Evolutionary conservation across 1,140 invertebrate genomes (phyloP), one percentile per base, ranked within the genome.

Genomic region (Diorhabda sublineata): DNA sequence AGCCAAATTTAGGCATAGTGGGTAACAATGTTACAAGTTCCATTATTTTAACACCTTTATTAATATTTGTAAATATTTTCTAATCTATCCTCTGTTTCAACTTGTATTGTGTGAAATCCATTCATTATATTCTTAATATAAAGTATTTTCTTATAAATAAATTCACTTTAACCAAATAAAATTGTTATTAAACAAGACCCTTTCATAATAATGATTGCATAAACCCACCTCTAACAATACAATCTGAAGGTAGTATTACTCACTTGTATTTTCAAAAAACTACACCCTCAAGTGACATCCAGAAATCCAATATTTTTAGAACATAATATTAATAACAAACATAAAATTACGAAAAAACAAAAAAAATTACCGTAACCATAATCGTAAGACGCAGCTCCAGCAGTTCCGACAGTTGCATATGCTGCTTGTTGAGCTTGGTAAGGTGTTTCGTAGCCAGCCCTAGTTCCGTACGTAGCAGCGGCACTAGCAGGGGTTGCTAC

Each of bases 401-500:
- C 86, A 72, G 87, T 85, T 72, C 86, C 87, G 56, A 87, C 85
- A 76, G 84, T 83, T 69, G 86, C 87, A 81, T 87, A 89, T 26
- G 82, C 83, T 70, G 82, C 47, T 41, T 45, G 88, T 41, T 90
- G 89, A 42, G 89, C 88, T 76, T 90, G 89, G 76, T 91, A 91
- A 64, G 88, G 87, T 65, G 88, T 90, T 75, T 92, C 91, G 84
- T 92, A 91, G 43, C 89, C 90, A 26, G 26, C 26, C 26, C 26
- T 26, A 26, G 91, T 90, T 57, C 87, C 87, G 81, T 93, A 92
- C 44, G 89, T 91, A 47, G 90, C 90, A 42, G 90, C 89, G 44
- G 90, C 90, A 41, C 45, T 56, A 41, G 90, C 89, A 8, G 90
- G 88, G 69, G 90, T 88, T 66, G 91, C 90, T 82, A 93, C 91